Evolutionary conservation across 1,140 invertebrate genomes (phyloP), one percentile per base, ranked within the genome.

Genomic region (Micrasema minimum): DNA sequence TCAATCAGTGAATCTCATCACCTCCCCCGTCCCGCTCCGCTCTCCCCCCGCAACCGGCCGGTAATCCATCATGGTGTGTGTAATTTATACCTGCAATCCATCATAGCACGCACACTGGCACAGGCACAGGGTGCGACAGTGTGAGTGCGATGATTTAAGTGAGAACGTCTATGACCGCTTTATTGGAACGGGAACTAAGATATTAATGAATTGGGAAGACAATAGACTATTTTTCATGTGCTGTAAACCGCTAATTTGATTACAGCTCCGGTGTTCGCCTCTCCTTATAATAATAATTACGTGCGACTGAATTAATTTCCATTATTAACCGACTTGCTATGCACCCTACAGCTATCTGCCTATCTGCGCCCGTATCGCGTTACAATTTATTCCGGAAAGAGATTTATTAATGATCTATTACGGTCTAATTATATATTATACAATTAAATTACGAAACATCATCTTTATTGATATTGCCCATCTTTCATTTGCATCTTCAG

Each of bases 1-100:
- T 67, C 65, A 67, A 67, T 67, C 65, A 67, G 65, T 50, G 50
- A 67, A 57, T 53, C 35, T 66, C 50, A 67, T 67, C 65, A 35
- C 38, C 37, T 38, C 5, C 14, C 11, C 46, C 16, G 2, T 16
- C 22, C 2, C 45, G 12, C 12, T 2, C 59, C 20, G 20, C 38
- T 62, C 20, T 48, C 37, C 14, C 45, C 45, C 66, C 23, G 23
- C 66, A 45, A 66, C 69, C 51, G 57, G 50, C 18, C 35, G 46
- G 26, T 45, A 67, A 74, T 74, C 66, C 68, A 74, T 74, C 72
- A 74, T 55, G 41, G 46, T 64, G 50, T 70, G 72, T 74, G 72
- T 74, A 74, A 74, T 74, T 74, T 74, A 68, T 74, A 70, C 51
- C 50, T 35, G 67, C 64, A 61, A 74, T 74, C 68, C 68, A 74